Conservation (phyloP, 2,113 vertebrate genomes). For the Phalacrocorax carbo region DNA sequence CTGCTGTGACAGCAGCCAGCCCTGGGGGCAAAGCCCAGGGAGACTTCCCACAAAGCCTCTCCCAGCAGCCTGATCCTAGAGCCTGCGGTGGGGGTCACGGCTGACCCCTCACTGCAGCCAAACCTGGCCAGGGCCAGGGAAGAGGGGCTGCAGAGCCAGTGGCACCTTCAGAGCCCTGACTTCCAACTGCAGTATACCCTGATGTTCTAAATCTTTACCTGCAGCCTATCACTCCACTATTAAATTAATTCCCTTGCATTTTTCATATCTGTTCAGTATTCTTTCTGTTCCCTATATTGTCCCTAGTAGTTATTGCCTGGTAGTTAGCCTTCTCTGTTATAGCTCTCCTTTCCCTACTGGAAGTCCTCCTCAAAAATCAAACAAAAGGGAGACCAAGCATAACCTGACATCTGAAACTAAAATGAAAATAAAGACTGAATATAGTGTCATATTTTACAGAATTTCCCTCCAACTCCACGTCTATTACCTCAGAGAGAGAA, state of each 20-base stretch:
- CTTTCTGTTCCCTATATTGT: background rate
- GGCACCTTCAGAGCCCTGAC: background rate
- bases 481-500: background rate
- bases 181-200: background rate
- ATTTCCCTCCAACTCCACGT: background rate
- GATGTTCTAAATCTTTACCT: background rate
- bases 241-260: background rate
- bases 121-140: no score
- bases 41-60: background rate
- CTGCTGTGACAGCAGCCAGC: no score
- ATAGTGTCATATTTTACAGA: background rate
- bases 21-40: fast-evolving
- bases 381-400: background rate
- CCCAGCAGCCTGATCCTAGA: background rate
- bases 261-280: background rate
- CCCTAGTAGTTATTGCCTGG: background rate
- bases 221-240: background rate
- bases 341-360: background rate
- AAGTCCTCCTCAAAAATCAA: background rate
- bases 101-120: background rate
- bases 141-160: background rate
- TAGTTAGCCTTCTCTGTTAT: background rate
- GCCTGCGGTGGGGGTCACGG: fast-evolving
- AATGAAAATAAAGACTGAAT: background rate
- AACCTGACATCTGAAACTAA: background rate